phyloP scores from a whole-genome alignment of 64 coral and sea anemone species.

The Montipora sp. region DNA sequence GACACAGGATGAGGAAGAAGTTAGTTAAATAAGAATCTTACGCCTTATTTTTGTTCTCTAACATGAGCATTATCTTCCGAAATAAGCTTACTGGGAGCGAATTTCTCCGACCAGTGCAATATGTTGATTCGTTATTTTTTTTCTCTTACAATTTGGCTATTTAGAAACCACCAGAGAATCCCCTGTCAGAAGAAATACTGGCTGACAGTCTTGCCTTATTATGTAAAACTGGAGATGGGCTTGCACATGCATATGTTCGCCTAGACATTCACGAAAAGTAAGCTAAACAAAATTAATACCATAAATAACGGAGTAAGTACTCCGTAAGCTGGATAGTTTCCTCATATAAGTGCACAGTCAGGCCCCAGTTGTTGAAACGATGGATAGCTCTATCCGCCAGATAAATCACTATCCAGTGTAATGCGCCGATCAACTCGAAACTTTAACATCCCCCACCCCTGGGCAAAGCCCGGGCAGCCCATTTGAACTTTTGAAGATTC shows the following conservation, averaged over 20 bases:
- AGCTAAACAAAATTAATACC: not conserved
- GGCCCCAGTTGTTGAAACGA: no score
- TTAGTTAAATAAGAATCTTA: not conserved
- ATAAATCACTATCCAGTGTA: no score
- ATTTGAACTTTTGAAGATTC: no score
- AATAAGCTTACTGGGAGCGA: not conserved
- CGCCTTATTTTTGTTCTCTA: not conserved
- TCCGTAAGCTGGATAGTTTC: no score
- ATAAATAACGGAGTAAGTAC: no score
- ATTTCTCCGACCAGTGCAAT: not conserved
- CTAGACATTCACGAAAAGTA: conserved; percentile 98
- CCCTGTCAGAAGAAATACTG: conserved; percentile 88
- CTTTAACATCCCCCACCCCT: no score
- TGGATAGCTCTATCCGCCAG: no score
- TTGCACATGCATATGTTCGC: conserved; percentile 99
- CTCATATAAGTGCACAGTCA: no score
- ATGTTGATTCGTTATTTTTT: not conserved
- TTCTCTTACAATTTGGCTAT: not conserved
- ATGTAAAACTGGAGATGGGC: conserved; percentile 96
- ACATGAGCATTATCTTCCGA: not conserved
- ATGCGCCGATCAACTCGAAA: no score
- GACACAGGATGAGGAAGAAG: conserved; percentile 81
- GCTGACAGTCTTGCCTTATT: conserved; percentile 87
- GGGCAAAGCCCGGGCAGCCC: no score
- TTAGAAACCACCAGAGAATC: conserved; percentile 89